Evolutionary conservation across 2,888 invertebrate genomes (phyloP).

Genomic region (Ophion costatus): DNA sequence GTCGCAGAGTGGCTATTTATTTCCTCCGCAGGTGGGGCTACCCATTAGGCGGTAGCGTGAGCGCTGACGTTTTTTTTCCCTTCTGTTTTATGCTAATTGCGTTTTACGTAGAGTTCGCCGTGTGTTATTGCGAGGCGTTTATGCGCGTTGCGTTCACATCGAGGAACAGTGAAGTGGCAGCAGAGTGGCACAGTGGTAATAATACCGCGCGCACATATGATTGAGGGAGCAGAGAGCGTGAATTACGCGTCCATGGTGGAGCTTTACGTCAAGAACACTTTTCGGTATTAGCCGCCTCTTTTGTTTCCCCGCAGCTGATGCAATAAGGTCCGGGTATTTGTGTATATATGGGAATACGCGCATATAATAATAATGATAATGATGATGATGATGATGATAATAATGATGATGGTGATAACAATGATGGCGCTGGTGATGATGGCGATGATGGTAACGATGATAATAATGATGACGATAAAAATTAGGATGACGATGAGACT

Average conservation of each 20-base stretch:
- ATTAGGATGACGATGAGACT: not conserved
- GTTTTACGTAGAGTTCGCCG: slow-evolving; percentile 29
- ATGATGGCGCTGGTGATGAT: no score
- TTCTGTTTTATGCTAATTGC: slow-evolving; percentile 55
- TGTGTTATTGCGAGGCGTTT: not conserved
- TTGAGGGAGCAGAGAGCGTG: not conserved
- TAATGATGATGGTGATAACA: no score
- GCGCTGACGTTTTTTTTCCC: not conserved
- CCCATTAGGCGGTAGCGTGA: slow-evolving; percentile 14
- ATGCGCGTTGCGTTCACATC: not conserved
- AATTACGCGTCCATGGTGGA: not conserved
- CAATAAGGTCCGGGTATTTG: not conserved
- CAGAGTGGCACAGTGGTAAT: not conserved
- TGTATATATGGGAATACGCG: no score
- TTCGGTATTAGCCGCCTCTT: not conserved
- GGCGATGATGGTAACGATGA: no score
- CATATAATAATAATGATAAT: no score
- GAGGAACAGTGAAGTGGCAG: not conserved
- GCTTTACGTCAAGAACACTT: not conserved
- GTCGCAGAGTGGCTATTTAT: slow-evolving; percentile 33
- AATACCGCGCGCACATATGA: slow-evolving; percentile 4
- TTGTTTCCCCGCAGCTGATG: not conserved
- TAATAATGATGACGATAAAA: no score
- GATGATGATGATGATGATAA: no score
- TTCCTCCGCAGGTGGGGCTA: slow-evolving; percentile 12